Conservation (phyloP, 2,113 vertebrate species). For the Gavia stellata region DNA sequence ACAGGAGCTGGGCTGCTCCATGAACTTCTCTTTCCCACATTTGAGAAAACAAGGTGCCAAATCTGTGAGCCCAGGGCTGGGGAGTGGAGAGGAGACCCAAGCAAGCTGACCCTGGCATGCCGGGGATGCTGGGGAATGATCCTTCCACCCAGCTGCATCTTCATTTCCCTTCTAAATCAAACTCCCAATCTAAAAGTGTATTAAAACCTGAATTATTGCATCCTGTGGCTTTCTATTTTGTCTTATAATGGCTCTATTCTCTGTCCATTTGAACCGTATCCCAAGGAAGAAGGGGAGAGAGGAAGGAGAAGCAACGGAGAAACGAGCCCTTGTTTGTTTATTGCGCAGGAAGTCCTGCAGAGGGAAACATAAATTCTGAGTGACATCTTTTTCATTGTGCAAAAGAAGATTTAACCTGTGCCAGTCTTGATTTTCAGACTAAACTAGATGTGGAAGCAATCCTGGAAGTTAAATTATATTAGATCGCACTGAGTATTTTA, state of each 20-base stretch:
- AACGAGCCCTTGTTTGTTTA: not conserved
- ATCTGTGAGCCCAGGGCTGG: not conserved
- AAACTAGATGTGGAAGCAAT: not conserved
- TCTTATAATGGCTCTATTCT: not conserved
- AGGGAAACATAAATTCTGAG: not conserved
- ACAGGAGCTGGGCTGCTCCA: not conserved
- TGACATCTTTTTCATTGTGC: not conserved
- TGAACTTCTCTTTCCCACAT: not conserved
- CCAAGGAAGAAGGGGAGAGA: not conserved
- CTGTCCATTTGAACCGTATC: not conserved
- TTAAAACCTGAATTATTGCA: not conserved
- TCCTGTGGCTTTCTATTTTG: not conserved
- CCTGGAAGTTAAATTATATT: not conserved
- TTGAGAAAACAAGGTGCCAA: not conserved
- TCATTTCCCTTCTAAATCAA: not conserved
- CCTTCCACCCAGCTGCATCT: not conserved
- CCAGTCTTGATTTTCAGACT: not conserved
- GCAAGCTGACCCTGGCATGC: fast-evolving
- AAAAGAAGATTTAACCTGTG: not conserved
- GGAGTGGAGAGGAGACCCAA: fast-evolving
- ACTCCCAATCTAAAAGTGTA: not conserved
- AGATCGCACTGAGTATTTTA: not conserved
- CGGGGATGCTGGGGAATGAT: not conserved
- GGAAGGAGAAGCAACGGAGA: not conserved
- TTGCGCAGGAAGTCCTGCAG: not conserved